phyloP scores from a whole-genome alignment of 2,888 invertebrate species.

The Cosmia trapezina region DNA sequence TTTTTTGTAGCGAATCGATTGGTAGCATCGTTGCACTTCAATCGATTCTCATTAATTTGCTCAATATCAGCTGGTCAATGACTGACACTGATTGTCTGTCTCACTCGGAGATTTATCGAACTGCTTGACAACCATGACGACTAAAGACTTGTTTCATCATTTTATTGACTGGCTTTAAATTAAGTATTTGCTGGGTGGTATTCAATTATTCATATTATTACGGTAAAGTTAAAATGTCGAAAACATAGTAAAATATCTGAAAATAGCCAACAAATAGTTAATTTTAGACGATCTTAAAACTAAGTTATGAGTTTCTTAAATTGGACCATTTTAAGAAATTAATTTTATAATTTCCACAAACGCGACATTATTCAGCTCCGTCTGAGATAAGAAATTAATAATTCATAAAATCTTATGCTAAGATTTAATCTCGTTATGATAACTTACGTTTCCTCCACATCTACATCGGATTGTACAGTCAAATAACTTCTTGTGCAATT shows the following conservation, averaged over 20 bases:
- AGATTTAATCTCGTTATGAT: slow-evolving; percentile 77
- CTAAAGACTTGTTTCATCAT: slow-evolving; percentile 63
- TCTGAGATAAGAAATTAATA: slow-evolving; percentile 63
- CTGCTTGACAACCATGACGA: slow-evolving; percentile 56
- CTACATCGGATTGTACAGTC: slow-evolving; percentile 78
- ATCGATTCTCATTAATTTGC: slow-evolving; percentile 60
- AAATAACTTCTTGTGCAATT: slow-evolving; percentile 87
- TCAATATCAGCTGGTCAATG: slow-evolving; percentile 59
- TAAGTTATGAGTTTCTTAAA: slow-evolving; percentile 43
- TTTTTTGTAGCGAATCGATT: slow-evolving; percentile 53
- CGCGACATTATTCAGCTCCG: slow-evolving; percentile 60
- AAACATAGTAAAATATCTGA: not conserved
- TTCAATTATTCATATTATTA: not conserved
- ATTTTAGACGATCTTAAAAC: slow-evolving; percentile 39
- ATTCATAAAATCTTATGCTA: slow-evolving; percentile 69
- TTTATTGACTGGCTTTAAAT: slow-evolving; percentile 35
- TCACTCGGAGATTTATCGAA: slow-evolving; percentile 53
- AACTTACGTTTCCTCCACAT: slow-evolving; percentile 86
- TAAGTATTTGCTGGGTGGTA: slow-evolving; percentile 37
- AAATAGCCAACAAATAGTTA: slow-evolving; percentile 33
- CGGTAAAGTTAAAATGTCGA: not conserved
- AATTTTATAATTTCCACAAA: slow-evolving; percentile 60
- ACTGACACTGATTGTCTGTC: slow-evolving; percentile 60
- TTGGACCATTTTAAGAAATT: slow-evolving; percentile 55
- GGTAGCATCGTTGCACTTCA: slow-evolving; percentile 52